phyloP scores from a whole-genome alignment of 2,888 invertebrate species.

The Drosophila recens region DNA sequence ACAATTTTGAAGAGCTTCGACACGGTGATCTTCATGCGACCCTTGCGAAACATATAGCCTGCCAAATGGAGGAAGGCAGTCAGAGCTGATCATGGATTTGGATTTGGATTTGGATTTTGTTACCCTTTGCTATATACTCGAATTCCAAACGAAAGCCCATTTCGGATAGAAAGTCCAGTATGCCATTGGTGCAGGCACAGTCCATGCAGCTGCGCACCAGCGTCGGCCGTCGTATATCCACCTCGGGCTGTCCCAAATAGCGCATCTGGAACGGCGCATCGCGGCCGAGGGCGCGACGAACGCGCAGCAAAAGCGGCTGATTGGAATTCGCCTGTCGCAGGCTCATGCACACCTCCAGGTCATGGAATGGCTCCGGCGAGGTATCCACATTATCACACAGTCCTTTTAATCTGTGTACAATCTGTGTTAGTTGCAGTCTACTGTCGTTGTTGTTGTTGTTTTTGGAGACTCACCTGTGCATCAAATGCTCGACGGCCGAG shows the following conservation, averaged over 20 bases:
- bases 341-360: conserved; percentile 96
- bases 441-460: background rate
- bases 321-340: conserved; percentile 89
- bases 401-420: conserved; percentile 89
- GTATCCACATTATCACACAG: conserved; percentile 97
- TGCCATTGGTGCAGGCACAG: conserved; percentile 95
- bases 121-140: conserved; percentile 95
- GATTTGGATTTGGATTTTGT: background rate
- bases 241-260: conserved; percentile 96
- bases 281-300: conserved; percentile 93
- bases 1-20: conserved; percentile 96
- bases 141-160: conserved; percentile 96
- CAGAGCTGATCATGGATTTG: background rate
- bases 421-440: no score
- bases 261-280: conserved; percentile 91
- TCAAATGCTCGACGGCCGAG: conserved; percentile 94
- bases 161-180: conserved; percentile 96
- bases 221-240: conserved; percentile 95
- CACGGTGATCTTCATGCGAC: conserved; percentile 98
- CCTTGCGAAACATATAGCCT: conserved; percentile 96
- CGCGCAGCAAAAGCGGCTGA: conserved; percentile 91
- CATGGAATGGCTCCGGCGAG: conserved; percentile 95
- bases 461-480: conserved; percentile 88
- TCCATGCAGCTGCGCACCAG: conserved; percentile 96
- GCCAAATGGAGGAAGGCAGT: background rate